Conservation (phyloP, 2,797 vertebrate genomes). For the Taeniopygia guttata region DNA sequence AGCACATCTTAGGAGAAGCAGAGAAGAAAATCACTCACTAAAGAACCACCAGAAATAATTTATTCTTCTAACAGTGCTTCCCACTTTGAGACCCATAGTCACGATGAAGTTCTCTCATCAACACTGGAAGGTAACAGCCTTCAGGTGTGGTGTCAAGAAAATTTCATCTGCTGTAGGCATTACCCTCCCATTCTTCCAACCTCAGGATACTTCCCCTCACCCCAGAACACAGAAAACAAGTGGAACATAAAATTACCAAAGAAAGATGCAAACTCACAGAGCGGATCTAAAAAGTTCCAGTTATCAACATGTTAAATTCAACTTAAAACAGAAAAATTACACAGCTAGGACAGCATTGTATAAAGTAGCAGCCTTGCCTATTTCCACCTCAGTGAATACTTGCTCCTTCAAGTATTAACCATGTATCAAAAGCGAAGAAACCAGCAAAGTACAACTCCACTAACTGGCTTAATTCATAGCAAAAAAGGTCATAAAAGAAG, state of each 20-base stretch:
- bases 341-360: not conserved
- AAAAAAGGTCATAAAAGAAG: not conserved
- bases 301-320: not conserved
- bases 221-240: not conserved
- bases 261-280: not conserved
- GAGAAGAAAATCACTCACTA: not conserved
- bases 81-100: not conserved
- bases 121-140: not conserved
- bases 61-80: not conserved
- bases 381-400: not conserved
- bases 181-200: not conserved
- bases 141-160: not conserved
- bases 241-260: not conserved
- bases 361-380: not conserved
- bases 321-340: not conserved
- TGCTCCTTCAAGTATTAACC: not conserved
- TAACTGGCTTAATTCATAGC: not conserved
- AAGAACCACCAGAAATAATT: not conserved
- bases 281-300: not conserved
- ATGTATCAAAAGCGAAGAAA: not conserved
- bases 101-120: not conserved
- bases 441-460: not conserved
- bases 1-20: not conserved
- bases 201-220: not conserved
- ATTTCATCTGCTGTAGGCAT: not conserved